Base-by-base conservation (phyloP, 2,113 vertebrate species). In the Malurus melanocephalus region DNA sequence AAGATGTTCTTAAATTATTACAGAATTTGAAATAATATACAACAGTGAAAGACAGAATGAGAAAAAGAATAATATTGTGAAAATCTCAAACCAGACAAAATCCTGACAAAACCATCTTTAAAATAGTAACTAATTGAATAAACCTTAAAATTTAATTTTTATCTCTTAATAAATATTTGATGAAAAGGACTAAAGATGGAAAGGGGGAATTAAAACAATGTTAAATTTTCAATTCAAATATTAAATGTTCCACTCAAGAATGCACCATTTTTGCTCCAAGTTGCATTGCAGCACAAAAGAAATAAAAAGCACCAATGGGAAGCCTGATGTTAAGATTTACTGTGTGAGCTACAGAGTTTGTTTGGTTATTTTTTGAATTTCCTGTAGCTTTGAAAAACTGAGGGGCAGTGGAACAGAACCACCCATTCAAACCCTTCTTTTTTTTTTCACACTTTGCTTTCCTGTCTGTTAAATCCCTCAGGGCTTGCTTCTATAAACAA, bases 401-500 rank as follows among this genome's bases (percentile, higher is more conserved):
- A 87, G 67, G n/a, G 60, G 28, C 23, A 85, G 38, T 82, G 57
- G 77, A 86, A 93, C 33, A 88, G 88, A 94, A 55, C 43, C 40
- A 76, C 52, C 49, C 60, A 81, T 90, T 88, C 52, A 96, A 93
- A 95, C 67, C 27, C 38, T 38, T 38, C 40, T 59, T 38, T 43
- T 59, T 52, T 83, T 85, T 79, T 93, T 73, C 79, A 67, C 83
- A 68, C 43, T 85, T 95, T 80, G 38, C 64, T 92, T 87, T 95
- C 85, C 84, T 82, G 22, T 77, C 71, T 89, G 85, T 93, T 88
- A 76, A 90, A 80, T 87, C 90, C 73, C 90, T 60, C 30, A 82
- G 89, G 82, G 46, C 48, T 73, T 15, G 9, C 72, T 93, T 92
- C 88, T 85, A 82, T 85, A 90, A 95, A 88, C 81, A 94, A 94